Conservation (phyloP, 2,797 vertebrate genomes). For the Phalloptychus januarius region DNA sequence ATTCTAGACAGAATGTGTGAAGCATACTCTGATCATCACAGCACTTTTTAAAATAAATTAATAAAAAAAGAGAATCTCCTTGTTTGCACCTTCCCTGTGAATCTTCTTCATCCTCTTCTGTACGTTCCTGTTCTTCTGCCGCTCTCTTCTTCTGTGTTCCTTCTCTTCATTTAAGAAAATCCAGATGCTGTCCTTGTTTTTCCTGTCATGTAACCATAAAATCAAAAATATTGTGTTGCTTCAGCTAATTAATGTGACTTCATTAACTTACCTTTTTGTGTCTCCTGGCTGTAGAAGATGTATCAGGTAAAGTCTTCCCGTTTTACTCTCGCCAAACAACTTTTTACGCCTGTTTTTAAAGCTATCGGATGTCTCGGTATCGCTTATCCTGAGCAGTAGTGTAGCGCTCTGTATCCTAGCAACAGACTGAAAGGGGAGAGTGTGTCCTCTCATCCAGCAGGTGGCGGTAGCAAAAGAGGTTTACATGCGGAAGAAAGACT, state of each 20-base stretch:
- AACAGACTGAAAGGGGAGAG: slow-evolving; percentile 40
- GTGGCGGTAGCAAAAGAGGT: slow-evolving; percentile 15
- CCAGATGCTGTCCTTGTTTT: neutral
- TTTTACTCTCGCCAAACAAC: neutral
- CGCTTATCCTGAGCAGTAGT: slow-evolving; percentile 9
- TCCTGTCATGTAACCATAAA: neutral
- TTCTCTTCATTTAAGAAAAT: neutral
- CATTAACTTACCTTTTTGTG: slow-evolving; percentile 44
- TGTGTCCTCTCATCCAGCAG: slow-evolving; percentile 41
- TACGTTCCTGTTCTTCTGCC: slow-evolving; percentile 41
- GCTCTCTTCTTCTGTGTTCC: slow-evolving; percentile 52
- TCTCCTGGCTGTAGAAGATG: slow-evolving; percentile 63
- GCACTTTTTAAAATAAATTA: neutral
- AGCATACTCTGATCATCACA: neutral
- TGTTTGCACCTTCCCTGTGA: slow-evolving; percentile 4
- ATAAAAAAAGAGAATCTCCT: neutral
- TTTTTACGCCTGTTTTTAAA: neutral
- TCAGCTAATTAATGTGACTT: neutral
- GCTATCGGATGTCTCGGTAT: neutral
- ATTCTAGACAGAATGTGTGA: neutral
- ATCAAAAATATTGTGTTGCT: neutral
- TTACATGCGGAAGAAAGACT: slow-evolving; percentile 14
- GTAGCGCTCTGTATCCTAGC: slow-evolving; percentile 67
- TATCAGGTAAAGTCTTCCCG: slow-evolving; percentile 41
- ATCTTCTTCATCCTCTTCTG: slow-evolving; percentile 32